These are phyloP conservation scores for Hipposideros larvatus DNA, from an alignment of 2,797 vertebrate species.

Conservation along the genomic window DNA sequence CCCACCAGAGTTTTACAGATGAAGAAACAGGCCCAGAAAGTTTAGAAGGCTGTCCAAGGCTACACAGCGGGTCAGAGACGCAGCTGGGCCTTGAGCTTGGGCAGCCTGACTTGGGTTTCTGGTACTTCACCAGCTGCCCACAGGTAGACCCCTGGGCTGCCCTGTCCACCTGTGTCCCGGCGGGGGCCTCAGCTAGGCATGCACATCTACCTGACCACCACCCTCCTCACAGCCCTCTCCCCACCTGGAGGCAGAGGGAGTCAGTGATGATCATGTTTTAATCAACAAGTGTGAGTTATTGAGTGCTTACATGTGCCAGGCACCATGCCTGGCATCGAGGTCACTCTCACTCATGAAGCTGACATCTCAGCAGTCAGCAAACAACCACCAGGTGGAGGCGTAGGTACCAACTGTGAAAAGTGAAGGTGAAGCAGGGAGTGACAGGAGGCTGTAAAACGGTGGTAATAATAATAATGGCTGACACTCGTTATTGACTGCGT, in stretches of 20 bases:
- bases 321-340: rapidly evolving
- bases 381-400: not conserved
- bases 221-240: not conserved
- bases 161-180: not conserved
- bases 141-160: not conserved
- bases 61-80: rapidly evolving
- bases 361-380: not conserved
- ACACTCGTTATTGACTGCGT: rapidly evolving
- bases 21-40: not conserved
- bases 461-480: not conserved
- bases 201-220: not conserved
- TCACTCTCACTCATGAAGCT: not conserved
- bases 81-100: not conserved
- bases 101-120: not conserved
- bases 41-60: not conserved
- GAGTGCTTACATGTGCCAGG: not conserved
- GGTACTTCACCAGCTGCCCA: not conserved
- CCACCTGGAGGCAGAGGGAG: not conserved
- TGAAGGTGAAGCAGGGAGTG: not conserved
- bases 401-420: too few species aligned
- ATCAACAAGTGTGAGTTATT: slow-evolving; percentile 52
- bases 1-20: not conserved
- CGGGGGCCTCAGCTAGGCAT: not conserved
- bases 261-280: slow-evolving; percentile 36
- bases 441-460: not conserved